Conservation (phyloP, 2,888 invertebrate genomes). For the Eurois occulta region DNA sequence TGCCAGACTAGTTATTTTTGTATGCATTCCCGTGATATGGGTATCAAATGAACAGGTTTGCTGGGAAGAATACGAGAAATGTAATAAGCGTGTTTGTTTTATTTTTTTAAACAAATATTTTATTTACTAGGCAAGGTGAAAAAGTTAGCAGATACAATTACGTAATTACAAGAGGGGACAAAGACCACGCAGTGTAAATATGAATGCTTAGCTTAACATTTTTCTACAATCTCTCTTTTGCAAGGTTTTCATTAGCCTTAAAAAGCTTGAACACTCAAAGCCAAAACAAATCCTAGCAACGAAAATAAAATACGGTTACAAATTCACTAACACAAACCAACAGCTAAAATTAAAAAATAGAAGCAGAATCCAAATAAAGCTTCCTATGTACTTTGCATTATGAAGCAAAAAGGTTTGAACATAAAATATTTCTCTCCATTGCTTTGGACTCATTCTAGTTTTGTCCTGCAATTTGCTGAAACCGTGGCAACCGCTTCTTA, state of each 20-base stretch:
- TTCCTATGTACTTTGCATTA: constrained; percentile 41
- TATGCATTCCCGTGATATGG: too few relatives aligned
- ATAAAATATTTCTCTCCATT: constrained; percentile 47
- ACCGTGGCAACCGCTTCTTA: constrained; percentile 2
- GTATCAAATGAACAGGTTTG: too few relatives aligned
- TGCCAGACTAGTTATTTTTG: too few relatives aligned
- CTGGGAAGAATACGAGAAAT: background rate
- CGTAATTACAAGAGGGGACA: background rate
- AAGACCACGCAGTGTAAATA: background rate
- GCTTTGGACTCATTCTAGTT: constrained; percentile 36
- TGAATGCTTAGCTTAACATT: background rate
- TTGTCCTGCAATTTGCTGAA: constrained; percentile 39
- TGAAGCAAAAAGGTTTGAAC: constrained; percentile 41
- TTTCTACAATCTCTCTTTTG: background rate
- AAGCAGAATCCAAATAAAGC: constrained; percentile 48
- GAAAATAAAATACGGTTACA: constrained; percentile 20
- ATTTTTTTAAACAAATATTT: too few relatives aligned
- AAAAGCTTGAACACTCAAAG: constrained; percentile 26
- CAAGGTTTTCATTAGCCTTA: constrained; percentile 9
- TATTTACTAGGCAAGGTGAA: background rate
- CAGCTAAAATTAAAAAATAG: constrained; percentile 42
- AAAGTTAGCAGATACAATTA: background rate
- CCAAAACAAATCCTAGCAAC: constrained; percentile 21
- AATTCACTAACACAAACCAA: constrained; percentile 22
- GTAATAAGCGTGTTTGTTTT: too few relatives aligned